Conservation (phyloP, 2,113 vertebrate species). For the Hippotragus niger region DNA sequence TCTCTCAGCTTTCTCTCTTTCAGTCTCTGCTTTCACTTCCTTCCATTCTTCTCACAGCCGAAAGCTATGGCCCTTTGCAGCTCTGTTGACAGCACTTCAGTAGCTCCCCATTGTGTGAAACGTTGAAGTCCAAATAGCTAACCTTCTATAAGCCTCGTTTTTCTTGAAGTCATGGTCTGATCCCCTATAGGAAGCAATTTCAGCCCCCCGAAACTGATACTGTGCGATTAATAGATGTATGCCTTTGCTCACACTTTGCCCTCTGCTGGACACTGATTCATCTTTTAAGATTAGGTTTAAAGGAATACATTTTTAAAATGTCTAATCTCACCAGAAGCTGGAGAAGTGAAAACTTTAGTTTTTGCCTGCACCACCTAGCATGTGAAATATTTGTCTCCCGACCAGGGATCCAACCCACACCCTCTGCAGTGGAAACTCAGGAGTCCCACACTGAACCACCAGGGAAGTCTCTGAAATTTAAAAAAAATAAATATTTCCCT, state of each 20-base stretch:
- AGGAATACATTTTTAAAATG: neutral
- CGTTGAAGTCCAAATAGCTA: neutral
- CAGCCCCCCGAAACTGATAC: neutral
- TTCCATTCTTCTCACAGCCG: neutral
- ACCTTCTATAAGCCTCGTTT: neutral
- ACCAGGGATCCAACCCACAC: neutral
- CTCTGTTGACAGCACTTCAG: neutral
- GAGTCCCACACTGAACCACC: neutral
- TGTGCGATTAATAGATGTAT: neutral
- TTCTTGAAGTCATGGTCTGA: neutral
- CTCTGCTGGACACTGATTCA: neutral
- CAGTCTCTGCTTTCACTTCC: neutral
- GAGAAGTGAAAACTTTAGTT: neutral
- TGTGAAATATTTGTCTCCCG: neutral
- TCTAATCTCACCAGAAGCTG: neutral
- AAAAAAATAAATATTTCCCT: neutral
- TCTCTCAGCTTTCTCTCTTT: neutral
- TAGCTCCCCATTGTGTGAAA: neutral
- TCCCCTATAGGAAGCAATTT: neutral
- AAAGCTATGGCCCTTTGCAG: neutral
- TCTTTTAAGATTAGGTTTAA: slow-evolving; percentile 16
- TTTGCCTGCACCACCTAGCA: neutral
- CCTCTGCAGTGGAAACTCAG: neutral
- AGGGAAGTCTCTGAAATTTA: neutral
- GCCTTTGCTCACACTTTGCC: neutral